Conservation (phyloP, 2,888 invertebrate species). For the Spisula solida region DNA sequence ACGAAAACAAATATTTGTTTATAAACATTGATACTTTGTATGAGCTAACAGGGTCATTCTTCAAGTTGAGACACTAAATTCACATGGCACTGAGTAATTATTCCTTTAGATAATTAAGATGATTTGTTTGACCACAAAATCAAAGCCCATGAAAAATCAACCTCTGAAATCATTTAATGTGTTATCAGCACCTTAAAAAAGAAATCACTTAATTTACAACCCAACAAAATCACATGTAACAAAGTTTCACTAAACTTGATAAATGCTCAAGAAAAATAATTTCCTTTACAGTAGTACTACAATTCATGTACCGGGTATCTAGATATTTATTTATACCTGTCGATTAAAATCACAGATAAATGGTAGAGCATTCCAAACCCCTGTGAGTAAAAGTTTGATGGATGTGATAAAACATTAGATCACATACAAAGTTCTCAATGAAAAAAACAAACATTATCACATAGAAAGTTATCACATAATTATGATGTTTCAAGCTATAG, state of each 20-base stretch:
- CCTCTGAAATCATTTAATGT: neutral
- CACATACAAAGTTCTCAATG: neutral
- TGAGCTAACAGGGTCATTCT: neutral
- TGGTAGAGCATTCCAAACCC: neutral
- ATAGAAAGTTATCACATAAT: conserved; percentile 2
- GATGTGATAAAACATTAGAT: neutral
- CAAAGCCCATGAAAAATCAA: neutral
- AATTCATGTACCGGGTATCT: too few relatives aligned
- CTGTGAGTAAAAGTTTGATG: neutral
- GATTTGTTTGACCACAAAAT: too few relatives aligned
- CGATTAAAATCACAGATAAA: neutral
- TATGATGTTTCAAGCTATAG: conserved; percentile 2
- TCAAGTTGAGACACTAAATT: too few relatives aligned
- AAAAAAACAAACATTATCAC: conserved; percentile 17
- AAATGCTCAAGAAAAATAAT: too few relatives aligned
- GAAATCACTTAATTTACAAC: too few relatives aligned
- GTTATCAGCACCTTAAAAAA: neutral
- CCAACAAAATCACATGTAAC: too few relatives aligned
- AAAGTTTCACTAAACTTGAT: neutral
- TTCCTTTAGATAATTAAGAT: too few relatives aligned
- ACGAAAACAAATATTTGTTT: conserved; percentile 3
- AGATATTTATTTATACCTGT: too few relatives aligned
- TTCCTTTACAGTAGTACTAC: too few relatives aligned
- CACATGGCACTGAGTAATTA: too few relatives aligned
- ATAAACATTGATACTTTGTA: neutral